Base-by-base conservation (phyloP, 1,140 invertebrate genomes). In the Diabrotica undecimpunctata region DNA sequence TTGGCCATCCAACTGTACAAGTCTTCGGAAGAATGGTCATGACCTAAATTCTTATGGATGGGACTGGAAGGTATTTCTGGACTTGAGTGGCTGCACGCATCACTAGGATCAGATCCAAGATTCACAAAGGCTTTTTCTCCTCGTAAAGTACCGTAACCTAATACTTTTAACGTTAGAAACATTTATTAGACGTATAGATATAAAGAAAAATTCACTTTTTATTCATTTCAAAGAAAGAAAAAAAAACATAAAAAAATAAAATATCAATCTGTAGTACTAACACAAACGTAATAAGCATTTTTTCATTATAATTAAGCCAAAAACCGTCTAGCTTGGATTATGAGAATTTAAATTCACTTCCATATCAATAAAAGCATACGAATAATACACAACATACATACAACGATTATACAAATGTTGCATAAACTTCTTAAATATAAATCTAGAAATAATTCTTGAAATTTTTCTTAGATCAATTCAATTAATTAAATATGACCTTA, bases 1-100 rank as follows among this genome's bases (percentile, higher is more conserved):
- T 94, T 92, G 0, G 92, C 91, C 94, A 97, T 96, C 95, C 95
- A 97, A 66, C 90, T 92, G 75, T 97, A 97, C 41, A 97, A 80
- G 81, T 94, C 92, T 77, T 96, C 92, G n/a, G 87, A 85, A 6
- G 84, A 79, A 63, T 79, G 80, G 14, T 77, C 79, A 68, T 70
- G 79, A 74, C 69, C 81, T 75, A 64, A 79, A 72, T 66, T 72
- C 76, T 80, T 36, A 80, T 81, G 69, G 76, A 75, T 68, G 78
- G 77, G 78, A 56, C 82, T 72, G 0, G 82, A 82, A 10, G 77
- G 75, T 53, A 79, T 59, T n/a, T 79, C 77, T 4, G 77, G 75
- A 64, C 76, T 78, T 2, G 76, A 78, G 61, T 76, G 75, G n/a
- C 73, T 77, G 54, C 65, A 72, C 8, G 72, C 70, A 7, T 88